phyloP scores from a whole-genome alignment of 2,113 vertebrate genomes.

The Pheucticus melanocephalus region DNA sequence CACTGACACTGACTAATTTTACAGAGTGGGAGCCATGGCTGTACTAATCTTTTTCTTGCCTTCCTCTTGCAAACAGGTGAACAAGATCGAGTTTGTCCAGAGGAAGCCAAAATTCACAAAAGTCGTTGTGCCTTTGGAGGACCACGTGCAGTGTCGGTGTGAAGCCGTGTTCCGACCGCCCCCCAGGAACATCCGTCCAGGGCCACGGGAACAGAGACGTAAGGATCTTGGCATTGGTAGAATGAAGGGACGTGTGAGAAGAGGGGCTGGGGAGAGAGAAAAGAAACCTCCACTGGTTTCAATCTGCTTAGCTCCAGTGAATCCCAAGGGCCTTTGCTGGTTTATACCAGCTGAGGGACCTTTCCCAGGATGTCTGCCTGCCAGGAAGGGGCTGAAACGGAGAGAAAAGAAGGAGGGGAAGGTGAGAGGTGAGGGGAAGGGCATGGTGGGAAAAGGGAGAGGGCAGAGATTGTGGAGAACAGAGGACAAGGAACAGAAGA shows the following conservation, averaged over 20 bases:
- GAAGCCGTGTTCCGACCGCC: slow-evolving; percentile 49
- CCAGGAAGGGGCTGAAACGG: neutral
- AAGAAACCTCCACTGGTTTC: neutral
- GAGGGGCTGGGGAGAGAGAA: neutral
- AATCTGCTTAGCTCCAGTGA: neutral
- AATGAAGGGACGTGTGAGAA: neutral
- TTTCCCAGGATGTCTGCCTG: neutral
- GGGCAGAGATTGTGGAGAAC: neutral
- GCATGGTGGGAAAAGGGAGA: neutral
- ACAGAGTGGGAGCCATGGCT: neutral
- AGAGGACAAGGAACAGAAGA: slow-evolving; percentile 1
- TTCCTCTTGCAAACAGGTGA: slow-evolving; percentile 76
- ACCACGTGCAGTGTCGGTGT: slow-evolving; percentile 88
- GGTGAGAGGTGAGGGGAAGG: neutral
- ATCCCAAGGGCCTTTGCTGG: neutral
- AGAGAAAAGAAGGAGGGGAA: neutral
- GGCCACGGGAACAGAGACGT: slow-evolving; percentile 67
- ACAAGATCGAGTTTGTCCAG: slow-evolving; percentile 84
- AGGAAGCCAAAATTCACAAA: slow-evolving; percentile 77
- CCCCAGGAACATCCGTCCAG: slow-evolving; percentile 20
- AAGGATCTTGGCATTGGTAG: neutral
- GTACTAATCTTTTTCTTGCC: neutral
- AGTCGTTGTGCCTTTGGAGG: slow-evolving; percentile 87
- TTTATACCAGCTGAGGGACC: neutral
- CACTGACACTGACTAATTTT: neutral